These are phyloP conservation scores for Cetonia aurata DNA, from an alignment of 2,888 invertebrate genomes.

Conservation along the genomic window DNA sequence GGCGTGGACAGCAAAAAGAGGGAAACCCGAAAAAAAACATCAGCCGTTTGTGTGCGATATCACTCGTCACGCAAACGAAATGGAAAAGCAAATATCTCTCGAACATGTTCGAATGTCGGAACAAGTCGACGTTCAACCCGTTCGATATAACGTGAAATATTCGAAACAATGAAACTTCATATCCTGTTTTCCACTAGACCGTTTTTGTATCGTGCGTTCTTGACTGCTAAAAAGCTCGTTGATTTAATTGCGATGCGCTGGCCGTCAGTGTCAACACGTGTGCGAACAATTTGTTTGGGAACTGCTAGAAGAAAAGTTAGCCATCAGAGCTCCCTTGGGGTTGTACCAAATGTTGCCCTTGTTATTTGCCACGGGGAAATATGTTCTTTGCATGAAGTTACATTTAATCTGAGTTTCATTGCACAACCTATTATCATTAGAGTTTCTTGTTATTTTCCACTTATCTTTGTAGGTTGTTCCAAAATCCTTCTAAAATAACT, in stretches of 20 bases:
- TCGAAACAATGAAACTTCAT: slow-evolving; percentile 10
- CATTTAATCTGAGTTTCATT: no score
- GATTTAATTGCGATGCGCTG: neutral
- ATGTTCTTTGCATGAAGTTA: no score
- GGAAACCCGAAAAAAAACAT: slow-evolving; percentile 1
- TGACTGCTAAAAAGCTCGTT: slow-evolving; percentile 3
- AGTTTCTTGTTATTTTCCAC: no score
- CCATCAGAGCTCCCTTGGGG: no score
- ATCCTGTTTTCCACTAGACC: neutral
- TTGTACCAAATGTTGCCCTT: no score
- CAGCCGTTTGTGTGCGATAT: neutral
- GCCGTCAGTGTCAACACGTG: neutral
- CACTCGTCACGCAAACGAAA: neutral
- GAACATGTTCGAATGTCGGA: neutral
- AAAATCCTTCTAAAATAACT: no score
- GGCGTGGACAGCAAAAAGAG: neutral
- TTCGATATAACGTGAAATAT: slow-evolving; percentile 22
- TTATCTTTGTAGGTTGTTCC: no score
- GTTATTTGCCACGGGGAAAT: no score
- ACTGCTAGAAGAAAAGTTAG: neutral
- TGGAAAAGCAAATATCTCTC: slow-evolving; percentile 23
- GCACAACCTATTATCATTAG: no score
- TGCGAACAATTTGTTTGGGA: neutral
- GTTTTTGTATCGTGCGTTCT: neutral
- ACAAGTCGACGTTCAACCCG: neutral